Evolutionary conservation across 1,140 invertebrate species (phyloP), one percentile per base, ranked within the genome.

Genomic region (Zaprionus nigranus): DNA sequence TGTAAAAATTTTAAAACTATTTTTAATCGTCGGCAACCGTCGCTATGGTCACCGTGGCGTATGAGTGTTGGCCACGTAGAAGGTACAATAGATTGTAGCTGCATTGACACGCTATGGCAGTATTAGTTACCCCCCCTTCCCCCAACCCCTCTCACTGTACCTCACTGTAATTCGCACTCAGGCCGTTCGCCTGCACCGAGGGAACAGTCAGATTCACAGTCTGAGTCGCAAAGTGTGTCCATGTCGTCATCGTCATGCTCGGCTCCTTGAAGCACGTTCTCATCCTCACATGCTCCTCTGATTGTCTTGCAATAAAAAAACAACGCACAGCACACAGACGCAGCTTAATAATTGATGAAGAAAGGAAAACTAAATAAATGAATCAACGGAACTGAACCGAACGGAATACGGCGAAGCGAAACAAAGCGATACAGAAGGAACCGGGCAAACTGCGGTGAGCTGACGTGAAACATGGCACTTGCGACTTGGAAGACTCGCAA

Each of bases 361-460:
- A 69, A 78, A 71, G 68, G 82, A 78, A 81, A 88, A 90, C 74
- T 88, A 84, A 88, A 87, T 88, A 81, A 88, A 88, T 84, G 79
- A 88, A 79, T 73, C 74, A 87, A 79, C 67, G 71, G 51, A 67
- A 77, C 59, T 36, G 49, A 75, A 63, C 12, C 34, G 64, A 59
- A 69, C 53, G 20, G 24, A 53, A 43, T 34, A 30, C 22, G 56
- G 36, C 57, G 60, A 59, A 67, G 26, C 26, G 49, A 54, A 62
- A 46, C 46, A 61, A 51, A 34, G 60, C 60, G 22, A 60, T n/a
- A 28, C 38, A 43, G 22, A 58, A 12, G 56, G 26, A 65, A 24
- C 17, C 53, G 1, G 26, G 24, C 7, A 20, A 13, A 22, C 12
- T 54, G 11, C 56, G 40, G 28, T 17, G 54, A 17, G 58, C 43